phyloP scores from a whole-genome alignment of 2,113 vertebrate species.

The Cyanoderma ruficeps region DNA sequence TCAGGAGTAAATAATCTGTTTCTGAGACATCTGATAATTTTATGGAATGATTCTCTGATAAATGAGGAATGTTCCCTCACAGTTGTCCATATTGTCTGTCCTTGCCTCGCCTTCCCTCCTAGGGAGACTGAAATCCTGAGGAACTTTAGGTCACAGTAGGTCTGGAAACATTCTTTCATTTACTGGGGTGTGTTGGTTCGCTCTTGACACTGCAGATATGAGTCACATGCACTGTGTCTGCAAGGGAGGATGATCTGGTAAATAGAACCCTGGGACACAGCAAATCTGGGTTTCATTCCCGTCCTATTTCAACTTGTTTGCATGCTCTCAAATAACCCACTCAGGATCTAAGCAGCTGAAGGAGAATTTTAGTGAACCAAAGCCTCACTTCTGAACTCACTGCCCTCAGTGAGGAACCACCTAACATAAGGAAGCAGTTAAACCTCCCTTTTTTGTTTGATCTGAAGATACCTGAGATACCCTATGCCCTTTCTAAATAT shows the following conservation, averaged over 20 bases:
- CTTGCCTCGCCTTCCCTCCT: background rate
- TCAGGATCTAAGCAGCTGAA: background rate
- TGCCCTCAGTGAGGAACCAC: background rate
- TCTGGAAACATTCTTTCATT: constrained; percentile 26
- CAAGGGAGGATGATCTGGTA: background rate
- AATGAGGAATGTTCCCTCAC: background rate
- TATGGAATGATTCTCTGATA: background rate
- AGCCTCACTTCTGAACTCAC: background rate
- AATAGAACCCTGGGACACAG: background rate
- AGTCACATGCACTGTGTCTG: background rate
- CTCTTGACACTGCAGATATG: background rate
- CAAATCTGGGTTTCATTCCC: constrained; percentile 22
- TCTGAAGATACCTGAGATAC: background rate
- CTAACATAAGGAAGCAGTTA: background rate
- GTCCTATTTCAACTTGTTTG: background rate
- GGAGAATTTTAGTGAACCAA: background rate
- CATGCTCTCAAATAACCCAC: background rate
- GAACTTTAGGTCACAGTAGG: constrained; percentile 5
- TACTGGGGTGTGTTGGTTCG: background rate
- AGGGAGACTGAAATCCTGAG: background rate
- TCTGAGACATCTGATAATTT: background rate
- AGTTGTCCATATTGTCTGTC: background rate
- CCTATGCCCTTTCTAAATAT: background rate
- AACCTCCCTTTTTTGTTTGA: background rate
- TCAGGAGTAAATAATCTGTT: background rate